Percentiles rank a stretch among this genome's conserved stretches.
phyloP scores from a whole-genome alignment of 2,113 vertebrate genomes.

The Oncorhynchus kisutch region DNA sequence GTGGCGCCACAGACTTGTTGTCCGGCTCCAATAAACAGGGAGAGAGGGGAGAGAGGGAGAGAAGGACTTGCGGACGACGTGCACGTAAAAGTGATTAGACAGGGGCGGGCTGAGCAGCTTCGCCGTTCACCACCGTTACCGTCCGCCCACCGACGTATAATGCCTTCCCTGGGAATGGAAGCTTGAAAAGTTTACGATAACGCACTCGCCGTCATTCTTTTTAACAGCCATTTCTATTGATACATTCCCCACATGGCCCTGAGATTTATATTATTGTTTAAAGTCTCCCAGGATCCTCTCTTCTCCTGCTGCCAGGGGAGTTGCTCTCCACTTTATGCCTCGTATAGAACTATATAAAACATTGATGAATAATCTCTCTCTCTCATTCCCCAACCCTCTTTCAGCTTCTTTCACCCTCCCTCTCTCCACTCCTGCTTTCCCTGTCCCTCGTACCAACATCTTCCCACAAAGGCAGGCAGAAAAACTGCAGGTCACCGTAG shows the following conservation, averaged over 20 bases:
- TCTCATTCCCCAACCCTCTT: conserved; percentile 12
- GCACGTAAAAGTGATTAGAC: conserved; percentile 48
- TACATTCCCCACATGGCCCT: conserved; percentile 63
- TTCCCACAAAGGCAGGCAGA: conserved; percentile 19
- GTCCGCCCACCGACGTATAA: conserved; percentile 34
- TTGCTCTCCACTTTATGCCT: conserved; percentile 24
- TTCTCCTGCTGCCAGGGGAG: conserved; percentile 34
- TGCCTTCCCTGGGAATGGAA: conserved; percentile 46
- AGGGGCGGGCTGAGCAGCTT: neutral
- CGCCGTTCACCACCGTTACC: too few species aligned
- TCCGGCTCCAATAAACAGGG: conserved; percentile 43
- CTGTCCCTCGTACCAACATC: conserved; percentile 8
- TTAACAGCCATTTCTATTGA: conserved; percentile 46
- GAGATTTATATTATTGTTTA: conserved; percentile 46
- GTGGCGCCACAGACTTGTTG: conserved; percentile 64
- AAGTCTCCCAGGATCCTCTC: conserved; percentile 18
- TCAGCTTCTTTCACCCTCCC: neutral
- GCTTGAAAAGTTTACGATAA: conserved; percentile 45
- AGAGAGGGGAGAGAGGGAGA: too few species aligned
- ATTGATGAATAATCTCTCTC: conserved; percentile 44
- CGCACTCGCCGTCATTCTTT: conserved; percentile 44
- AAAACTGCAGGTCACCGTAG: neutral
- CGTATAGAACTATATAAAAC: conserved; percentile 57
- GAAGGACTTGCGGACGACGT: neutral
- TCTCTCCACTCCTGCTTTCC: conserved; percentile 15